These are phyloP conservation scores for Rhimphoctona megacephalus DNA, from an alignment of 2,888 invertebrate genomes.

Conservation along the genomic window DNA sequence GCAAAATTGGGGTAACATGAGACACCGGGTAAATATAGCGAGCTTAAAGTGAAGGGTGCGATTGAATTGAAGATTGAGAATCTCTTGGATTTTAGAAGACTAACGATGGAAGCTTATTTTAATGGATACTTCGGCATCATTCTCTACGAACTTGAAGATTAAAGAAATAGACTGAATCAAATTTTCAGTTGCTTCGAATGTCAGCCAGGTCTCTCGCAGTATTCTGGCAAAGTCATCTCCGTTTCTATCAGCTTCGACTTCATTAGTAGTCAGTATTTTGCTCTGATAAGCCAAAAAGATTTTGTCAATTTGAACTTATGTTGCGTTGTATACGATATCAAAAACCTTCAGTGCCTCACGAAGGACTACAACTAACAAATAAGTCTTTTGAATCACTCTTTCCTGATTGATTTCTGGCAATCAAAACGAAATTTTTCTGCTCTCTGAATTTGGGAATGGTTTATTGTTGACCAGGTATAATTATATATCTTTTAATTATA, in stretches of 20 bases:
- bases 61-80: background rate
- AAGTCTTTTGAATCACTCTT: background rate
- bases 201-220: background rate
- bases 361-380: too few relatives aligned
- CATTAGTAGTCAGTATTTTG: background rate
- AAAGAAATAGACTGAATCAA: background rate
- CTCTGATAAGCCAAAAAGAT: background rate
- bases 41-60: background rate
- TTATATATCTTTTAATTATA: background rate
- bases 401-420: background rate
- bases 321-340: background rate
- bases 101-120: background rate
- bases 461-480: too few relatives aligned
- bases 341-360: too few relatives aligned
- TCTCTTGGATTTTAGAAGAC: background rate
- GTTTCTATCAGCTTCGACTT: background rate
- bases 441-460: too few relatives aligned
- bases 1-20: background rate
- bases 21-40: background rate
- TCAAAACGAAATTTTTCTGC: background rate
- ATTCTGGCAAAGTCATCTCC: background rate
- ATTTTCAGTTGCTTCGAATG: background rate
- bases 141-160: background rate
- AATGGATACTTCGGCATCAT: background rate
- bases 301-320: too few relatives aligned